Evolutionary conservation across 2,113 vertebrate genomes (phyloP).

Genomic region (Bubo scandiacus): DNA sequence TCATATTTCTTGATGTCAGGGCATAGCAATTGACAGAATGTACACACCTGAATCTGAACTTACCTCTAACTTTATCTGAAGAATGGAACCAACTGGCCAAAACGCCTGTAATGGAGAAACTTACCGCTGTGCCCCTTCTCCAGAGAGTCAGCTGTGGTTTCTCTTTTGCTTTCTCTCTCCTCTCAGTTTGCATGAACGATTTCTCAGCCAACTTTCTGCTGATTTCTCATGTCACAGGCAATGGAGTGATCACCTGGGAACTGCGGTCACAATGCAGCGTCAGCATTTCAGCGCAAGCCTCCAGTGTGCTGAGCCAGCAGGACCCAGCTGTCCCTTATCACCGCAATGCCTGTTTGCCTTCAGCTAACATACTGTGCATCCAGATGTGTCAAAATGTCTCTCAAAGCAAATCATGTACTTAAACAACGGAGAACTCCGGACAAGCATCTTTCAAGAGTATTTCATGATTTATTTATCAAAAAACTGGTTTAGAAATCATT

Average conservation of each 20-base stretch:
- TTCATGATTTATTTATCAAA: constrained; percentile 43
- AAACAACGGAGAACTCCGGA: neutral
- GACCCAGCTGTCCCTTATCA: constrained; percentile 47
- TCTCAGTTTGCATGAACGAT: constrained; percentile 3
- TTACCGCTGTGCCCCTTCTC: neutral
- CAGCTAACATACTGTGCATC: constrained; percentile 28
- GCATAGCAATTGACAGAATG: rapidly evolving
- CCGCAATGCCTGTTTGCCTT: constrained; percentile 21
- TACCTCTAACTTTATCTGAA: neutral
- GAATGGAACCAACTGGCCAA: neutral
- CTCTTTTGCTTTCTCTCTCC: neutral
- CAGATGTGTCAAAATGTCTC: constrained; percentile 11
- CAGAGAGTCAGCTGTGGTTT: neutral
- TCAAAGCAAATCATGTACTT: neutral
- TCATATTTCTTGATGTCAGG: neutral
- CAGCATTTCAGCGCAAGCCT: constrained; percentile 40
- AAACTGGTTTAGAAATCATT: neutral
- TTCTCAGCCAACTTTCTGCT: constrained; percentile 37
- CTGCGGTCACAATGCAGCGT: neutral
- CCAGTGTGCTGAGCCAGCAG: constrained; percentile 65
- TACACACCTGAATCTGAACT: neutral
- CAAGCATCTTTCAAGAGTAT: constrained; percentile 3
- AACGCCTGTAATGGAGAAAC: neutral
- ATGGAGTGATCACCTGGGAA: constrained; percentile 56
- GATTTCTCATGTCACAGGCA: constrained; percentile 43